These are phyloP conservation scores for Heteromyza rotundicornis DNA, from an alignment of 2,888 invertebrate species.

Conservation along the genomic window DNA sequence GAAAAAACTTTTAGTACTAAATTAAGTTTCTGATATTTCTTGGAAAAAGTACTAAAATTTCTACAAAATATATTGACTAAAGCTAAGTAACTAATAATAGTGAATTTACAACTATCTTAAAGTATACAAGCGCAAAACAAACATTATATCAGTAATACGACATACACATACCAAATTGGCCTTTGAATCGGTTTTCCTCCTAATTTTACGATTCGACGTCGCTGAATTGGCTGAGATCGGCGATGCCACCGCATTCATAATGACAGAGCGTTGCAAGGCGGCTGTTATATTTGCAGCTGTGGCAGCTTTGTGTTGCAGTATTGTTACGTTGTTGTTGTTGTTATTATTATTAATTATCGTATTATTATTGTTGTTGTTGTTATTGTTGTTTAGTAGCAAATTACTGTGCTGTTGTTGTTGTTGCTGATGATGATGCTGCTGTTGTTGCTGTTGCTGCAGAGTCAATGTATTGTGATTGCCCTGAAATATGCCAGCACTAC, in stretches of 20 bases:
- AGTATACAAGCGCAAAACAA: no score
- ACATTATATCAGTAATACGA: no score
- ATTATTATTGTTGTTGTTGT: constrained; percentile 34
- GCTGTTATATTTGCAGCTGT: constrained; percentile 44
- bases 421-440: no score
- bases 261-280: constrained; percentile 56
- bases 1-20: no score
- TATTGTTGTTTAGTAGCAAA: constrained; percentile 19
- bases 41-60: no score
- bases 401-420: constrained; percentile 30
- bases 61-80: no score
- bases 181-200: constrained; percentile 73
- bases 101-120: no score
- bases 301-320: constrained; percentile 46
- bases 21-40: no score
- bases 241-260: constrained; percentile 63
- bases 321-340: constrained; percentile 35
- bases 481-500: constrained; percentile 36
- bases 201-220: constrained; percentile 72
- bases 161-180: constrained; percentile 54
- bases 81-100: no score
- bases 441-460: constrained; percentile 35
- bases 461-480: constrained; percentile 39
- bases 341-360: constrained; percentile 34
- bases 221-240: constrained; percentile 63